Base-by-base conservation (phyloP, 2,113 vertebrate species). In the Salvelinus namaycush region DNA sequence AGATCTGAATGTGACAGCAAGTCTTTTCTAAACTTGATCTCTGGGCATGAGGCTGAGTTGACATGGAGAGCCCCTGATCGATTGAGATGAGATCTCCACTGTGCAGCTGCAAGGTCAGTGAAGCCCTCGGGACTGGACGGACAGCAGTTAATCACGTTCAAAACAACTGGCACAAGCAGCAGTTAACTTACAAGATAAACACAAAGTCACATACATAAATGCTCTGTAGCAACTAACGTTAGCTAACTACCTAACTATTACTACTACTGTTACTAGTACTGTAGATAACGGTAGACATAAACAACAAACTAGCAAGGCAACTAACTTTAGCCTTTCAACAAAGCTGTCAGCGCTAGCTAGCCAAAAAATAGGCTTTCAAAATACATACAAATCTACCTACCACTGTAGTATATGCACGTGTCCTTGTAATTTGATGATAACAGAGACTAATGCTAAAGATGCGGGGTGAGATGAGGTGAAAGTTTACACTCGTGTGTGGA, bases 101-200 rank as follows among this genome's bases (percentile, higher is more conserved):
- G 5, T 1, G 59, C 59, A 62, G 7, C n/a, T 16, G 20, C 59
- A 62, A 62, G 59, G 7, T 9, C 59, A 62, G 18, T 22, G 18
- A 22, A 22, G 59, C 79, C 70, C 72, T 11, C 20, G 76, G 67
- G 82, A 66, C 59, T 27, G 73, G 6, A 18, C 1, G 60, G 24
- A 34, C 16, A 75, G 60, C 48, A 85, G n/a, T 86, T 81, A 60
- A 81, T 86, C 84, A 83, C 27, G 79, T 78, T 82, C 84, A 84
- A 26, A 81, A 1, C 39, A 59, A 54, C 16, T 62, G 59, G 24
- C 59, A 62, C 54, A 18, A 3, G 51, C 51, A 54, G 13, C 16
- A 18, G 51, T 44, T 57, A 57, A 57, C 54, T 57, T 57, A 57
- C 39, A 12, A 5, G n/a, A 22, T 11, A 62, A 22, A 62, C 59